Evolutionary conservation across 2,888 invertebrate species (phyloP).

Genomic region (Antheraea assamensis): DNA sequence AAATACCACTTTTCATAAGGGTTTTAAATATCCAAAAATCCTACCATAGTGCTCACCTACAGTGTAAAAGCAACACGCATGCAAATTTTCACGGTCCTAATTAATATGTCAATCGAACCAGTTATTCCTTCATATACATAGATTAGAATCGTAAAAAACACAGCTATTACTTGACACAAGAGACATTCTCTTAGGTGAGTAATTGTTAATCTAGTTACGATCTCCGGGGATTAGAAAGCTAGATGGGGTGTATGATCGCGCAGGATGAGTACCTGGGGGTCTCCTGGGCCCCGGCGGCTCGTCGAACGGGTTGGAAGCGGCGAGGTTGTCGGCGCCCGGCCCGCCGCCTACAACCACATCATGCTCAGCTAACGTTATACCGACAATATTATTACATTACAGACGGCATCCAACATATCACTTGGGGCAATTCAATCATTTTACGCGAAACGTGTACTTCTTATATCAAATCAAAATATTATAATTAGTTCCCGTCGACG

Average conservation of each 20-base stretch:
- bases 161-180: not conserved
- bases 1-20: too few relatives aligned
- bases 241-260: slow-evolving; percentile 25
- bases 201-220: not conserved
- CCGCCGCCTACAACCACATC: slow-evolving; percentile 74
- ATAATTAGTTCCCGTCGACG: not conserved
- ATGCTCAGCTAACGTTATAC: not conserved
- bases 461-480: too few relatives aligned
- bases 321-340: slow-evolving; percentile 87
- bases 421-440: not conserved
- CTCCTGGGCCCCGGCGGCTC: slow-evolving; percentile 84
- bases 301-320: slow-evolving; percentile 93
- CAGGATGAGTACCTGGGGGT: slow-evolving; percentile 76
- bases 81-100: too few relatives aligned
- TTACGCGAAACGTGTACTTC: not conserved
- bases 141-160: too few relatives aligned
- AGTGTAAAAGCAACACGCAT: too few relatives aligned
- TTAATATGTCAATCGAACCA: too few relatives aligned
- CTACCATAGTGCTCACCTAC: too few relatives aligned
- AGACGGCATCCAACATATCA: not conserved
- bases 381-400: not conserved
- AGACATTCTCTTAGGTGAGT: not conserved
- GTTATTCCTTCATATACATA: too few relatives aligned
- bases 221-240: not conserved
- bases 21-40: too few relatives aligned